A percentile compares a stretch with the other conserved stretches of the same genome.
phyloP scores from a whole-genome alignment of 1,140 invertebrate genomes.

The Orius laevigatus region DNA sequence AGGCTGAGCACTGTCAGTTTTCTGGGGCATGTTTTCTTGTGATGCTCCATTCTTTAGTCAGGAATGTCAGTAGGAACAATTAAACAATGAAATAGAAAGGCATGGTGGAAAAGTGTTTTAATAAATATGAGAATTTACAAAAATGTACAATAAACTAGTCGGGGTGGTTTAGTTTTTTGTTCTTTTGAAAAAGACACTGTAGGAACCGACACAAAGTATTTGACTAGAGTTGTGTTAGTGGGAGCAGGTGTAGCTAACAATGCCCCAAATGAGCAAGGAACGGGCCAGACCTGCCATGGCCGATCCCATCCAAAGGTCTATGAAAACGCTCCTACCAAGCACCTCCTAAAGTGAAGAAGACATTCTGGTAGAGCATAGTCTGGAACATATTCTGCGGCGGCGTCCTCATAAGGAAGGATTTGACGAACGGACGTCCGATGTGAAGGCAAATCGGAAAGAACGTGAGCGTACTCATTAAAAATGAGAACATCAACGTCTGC shows the following conservation, averaged over 20 bases:
- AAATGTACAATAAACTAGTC: too few species aligned
- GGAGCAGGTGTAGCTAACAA: background rate
- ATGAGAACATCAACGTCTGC: slow-evolving; percentile 53
- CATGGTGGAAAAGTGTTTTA: too few species aligned
- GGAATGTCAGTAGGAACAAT: too few species aligned
- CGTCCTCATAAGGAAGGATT: slow-evolving; percentile 11
- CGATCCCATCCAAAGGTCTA: slow-evolving; percentile 87
- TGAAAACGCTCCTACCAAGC: slow-evolving; percentile 70
- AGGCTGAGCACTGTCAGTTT: too few species aligned
- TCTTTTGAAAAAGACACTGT: background rate
- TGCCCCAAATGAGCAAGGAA: slow-evolving; percentile 53
- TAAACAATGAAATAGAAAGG: too few species aligned
- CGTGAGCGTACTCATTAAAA: slow-evolving; percentile 45
- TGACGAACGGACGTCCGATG: slow-evolving; percentile 33
- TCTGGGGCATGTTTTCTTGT: too few species aligned
- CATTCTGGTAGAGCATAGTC: slow-evolving; percentile 38
- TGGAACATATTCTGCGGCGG: slow-evolving; percentile 29
- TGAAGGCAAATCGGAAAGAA: slow-evolving; percentile 44
- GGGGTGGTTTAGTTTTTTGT: too few species aligned
- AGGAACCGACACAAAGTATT: background rate
- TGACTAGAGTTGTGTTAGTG: background rate
- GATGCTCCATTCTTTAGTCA: too few species aligned
- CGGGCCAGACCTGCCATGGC: slow-evolving; percentile 73
- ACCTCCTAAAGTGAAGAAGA: slow-evolving; percentile 45
- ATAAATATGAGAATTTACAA: too few species aligned